phyloP scores from a whole-genome alignment of 2,113 vertebrate genomes.

The Plecotus auritus region DNA sequence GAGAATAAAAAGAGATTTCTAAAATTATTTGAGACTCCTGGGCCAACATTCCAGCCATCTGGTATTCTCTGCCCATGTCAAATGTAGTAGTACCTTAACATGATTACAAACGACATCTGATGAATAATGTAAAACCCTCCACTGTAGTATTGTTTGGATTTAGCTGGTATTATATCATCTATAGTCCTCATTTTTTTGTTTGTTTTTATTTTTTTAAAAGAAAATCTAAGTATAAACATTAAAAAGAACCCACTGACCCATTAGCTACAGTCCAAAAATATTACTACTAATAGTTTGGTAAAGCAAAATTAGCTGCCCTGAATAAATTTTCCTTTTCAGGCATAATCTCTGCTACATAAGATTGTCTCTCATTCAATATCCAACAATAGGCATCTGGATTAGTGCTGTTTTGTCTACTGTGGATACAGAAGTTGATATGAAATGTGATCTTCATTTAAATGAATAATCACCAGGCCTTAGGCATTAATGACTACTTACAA shows the following conservation, averaged over 20 bases:
- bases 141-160: slow-evolving; percentile 75
- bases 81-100: slow-evolving; percentile 54
- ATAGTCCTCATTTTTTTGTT: slow-evolving; percentile 66
- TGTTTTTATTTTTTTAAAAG: slow-evolving; percentile 72
- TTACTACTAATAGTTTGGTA: slow-evolving; percentile 81
- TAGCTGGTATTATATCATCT: slow-evolving; percentile 75
- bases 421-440: slow-evolving; percentile 82
- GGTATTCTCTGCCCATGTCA: slow-evolving; percentile 55
- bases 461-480: slow-evolving; percentile 78
- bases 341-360: slow-evolving; percentile 71
- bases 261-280: slow-evolving; percentile 77
- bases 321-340: slow-evolving; percentile 76
- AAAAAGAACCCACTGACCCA: slow-evolving; percentile 78
- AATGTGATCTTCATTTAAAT: slow-evolving; percentile 79
- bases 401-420: slow-evolving; percentile 81
- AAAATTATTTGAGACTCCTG: slow-evolving; percentile 41
- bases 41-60: slow-evolving; percentile 47
- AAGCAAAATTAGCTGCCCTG: slow-evolving; percentile 86
- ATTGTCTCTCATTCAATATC: slow-evolving; percentile 76
- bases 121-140: slow-evolving; percentile 69
- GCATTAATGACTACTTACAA: slow-evolving; percentile 76
- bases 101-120: slow-evolving; percentile 54
- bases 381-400: slow-evolving; percentile 79
- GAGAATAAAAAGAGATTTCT: slow-evolving; percentile 55
- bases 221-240: slow-evolving; percentile 80